A percentile compares a stretch with the other conserved stretches of the same genome.
Evolutionary conservation across 1,140 invertebrate species (phyloP).

Genomic region (Caligus rogercresseyi): DNA sequence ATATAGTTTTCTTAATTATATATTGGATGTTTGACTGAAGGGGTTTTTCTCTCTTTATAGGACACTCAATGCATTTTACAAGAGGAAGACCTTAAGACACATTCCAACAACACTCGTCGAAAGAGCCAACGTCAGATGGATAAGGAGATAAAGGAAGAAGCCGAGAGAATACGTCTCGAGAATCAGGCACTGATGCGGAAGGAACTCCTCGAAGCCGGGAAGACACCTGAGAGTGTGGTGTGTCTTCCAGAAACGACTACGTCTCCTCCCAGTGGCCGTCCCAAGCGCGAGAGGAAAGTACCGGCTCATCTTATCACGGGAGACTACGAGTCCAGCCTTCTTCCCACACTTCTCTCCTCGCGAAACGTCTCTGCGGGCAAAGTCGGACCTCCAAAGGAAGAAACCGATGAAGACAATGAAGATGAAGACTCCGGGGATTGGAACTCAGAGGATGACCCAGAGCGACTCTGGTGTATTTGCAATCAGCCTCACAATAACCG

Average conservation of each 20-base stretch:
- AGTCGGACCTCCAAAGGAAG: background rate
- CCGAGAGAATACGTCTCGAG: slow-evolving; percentile 4
- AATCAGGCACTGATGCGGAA: slow-evolving; percentile 8
- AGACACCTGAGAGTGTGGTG: background rate
- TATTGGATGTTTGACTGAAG: no score
- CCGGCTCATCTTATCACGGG: slow-evolving; percentile 18
- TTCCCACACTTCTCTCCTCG: background rate
- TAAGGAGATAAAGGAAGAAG: slow-evolving; percentile 12
- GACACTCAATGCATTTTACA: background rate
- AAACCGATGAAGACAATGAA: slow-evolving; percentile 21
- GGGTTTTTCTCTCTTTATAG: no score
- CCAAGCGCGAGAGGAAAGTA: slow-evolving; percentile 10
- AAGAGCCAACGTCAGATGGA: slow-evolving; percentile 15
- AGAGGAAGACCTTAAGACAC: background rate
- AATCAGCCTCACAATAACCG: slow-evolving; percentile 82
- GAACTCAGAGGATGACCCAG: slow-evolving; percentile 76
- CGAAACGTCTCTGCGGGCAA: background rate
- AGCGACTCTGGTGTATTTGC: slow-evolving; percentile 87
- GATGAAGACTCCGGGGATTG: slow-evolving; percentile 31
- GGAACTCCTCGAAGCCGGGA: background rate
- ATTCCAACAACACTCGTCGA: slow-evolving; percentile 1
- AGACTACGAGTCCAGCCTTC: slow-evolving; percentile 8
- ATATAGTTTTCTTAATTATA: no score
- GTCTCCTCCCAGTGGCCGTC: slow-evolving; percentile 1
- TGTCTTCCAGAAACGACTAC: background rate